Evolutionary conservation across 2,888 invertebrate species (phyloP).

Genomic region (Ligdia adustata): DNA sequence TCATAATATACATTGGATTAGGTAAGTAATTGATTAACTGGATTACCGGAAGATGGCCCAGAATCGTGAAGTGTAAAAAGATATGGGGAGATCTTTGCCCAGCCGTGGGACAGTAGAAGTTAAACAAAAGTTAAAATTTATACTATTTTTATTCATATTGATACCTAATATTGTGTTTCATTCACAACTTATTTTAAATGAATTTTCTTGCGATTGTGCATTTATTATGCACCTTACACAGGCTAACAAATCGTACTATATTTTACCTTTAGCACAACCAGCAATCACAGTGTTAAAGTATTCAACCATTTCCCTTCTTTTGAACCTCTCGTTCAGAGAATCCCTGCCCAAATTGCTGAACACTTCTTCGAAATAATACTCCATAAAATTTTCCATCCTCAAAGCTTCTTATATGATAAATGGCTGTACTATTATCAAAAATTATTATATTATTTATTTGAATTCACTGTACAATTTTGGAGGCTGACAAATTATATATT

Average conservation of each 20-base stretch:
- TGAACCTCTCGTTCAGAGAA: constrained; percentile 88
- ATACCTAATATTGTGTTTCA: too few relatives aligned
- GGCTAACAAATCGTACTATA: neutral
- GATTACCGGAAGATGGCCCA: too few relatives aligned
- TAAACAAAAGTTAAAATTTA: too few relatives aligned
- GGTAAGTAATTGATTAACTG: too few relatives aligned
- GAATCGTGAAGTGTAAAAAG: too few relatives aligned
- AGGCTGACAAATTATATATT: neutral
- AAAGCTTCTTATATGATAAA: neutral
- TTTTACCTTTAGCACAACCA: constrained; percentile 87
- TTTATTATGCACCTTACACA: too few relatives aligned
- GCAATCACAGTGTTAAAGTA: constrained; percentile 91
- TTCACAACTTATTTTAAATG: too few relatives aligned
- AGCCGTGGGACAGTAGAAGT: too few relatives aligned
- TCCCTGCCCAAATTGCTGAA: constrained; percentile 89
- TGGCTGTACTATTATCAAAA: neutral
- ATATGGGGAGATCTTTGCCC: too few relatives aligned
- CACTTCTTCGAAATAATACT: constrained; percentile 90
- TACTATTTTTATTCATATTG: too few relatives aligned
- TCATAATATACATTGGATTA: too few relatives aligned
- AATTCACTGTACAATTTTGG: neutral
- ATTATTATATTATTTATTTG: neutral
- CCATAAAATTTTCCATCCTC: constrained; percentile 90
- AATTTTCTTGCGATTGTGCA: too few relatives aligned
- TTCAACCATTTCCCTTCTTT: constrained; percentile 88